These are phyloP conservation scores for Drosophila cyrtoloma DNA, from an alignment of 2,888 invertebrate species.

Conservation along the genomic window DNA sequence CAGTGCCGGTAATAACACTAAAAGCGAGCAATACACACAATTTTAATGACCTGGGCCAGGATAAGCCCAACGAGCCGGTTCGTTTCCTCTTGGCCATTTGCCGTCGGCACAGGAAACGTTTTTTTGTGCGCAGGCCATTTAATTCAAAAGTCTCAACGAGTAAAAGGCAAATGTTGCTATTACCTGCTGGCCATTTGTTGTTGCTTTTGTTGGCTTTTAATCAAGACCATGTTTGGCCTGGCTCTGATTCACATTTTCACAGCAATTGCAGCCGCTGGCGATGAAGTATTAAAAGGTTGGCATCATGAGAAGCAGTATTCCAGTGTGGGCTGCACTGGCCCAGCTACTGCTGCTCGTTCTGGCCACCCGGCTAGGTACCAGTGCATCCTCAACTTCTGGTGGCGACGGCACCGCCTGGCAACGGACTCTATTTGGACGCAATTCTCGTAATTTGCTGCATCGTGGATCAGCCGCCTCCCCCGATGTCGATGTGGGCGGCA, in stretches of 20 bases:
- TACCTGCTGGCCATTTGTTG: slow-evolving; percentile 19
- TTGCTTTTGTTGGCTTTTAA: slow-evolving; percentile 56
- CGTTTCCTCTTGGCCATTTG: slow-evolving; percentile 8
- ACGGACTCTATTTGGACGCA: slow-evolving; percentile 91
- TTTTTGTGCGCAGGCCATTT: slow-evolving; percentile 31
- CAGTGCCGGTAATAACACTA: slow-evolving; percentile 59
- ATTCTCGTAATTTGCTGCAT: slow-evolving; percentile 87
- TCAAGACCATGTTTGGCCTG: slow-evolving; percentile 39
- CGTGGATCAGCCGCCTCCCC: slow-evolving; percentile 33
- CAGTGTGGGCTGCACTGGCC: slow-evolving; percentile 68
- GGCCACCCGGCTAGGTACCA: slow-evolving; percentile 66
- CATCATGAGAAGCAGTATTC: slow-evolving; percentile 78
- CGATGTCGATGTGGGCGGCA: slow-evolving; percentile 17
- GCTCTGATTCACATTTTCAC: slow-evolving; percentile 16
- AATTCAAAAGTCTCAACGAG: slow-evolving; percentile 21
- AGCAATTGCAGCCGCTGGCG: slow-evolving; percentile 43
- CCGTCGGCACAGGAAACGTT: slow-evolving; percentile 20
- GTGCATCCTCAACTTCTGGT: slow-evolving; percentile 87
- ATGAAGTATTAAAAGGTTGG: slow-evolving; percentile 52
- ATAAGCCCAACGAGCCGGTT: slow-evolving; percentile 18
- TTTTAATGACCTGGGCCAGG: slow-evolving; percentile 61
- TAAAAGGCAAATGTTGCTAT: slow-evolving; percentile 22
- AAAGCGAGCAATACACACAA: slow-evolving; percentile 37
- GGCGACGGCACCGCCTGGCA: slow-evolving; percentile 88
- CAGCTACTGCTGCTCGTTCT: slow-evolving; percentile 67